Evolutionary conservation across 30 jellyfish, hydroid and myxozoan genomes (phyloP), one percentile per base, ranked within the genome.

Genomic region (Chironex yamaguchii): DNA sequence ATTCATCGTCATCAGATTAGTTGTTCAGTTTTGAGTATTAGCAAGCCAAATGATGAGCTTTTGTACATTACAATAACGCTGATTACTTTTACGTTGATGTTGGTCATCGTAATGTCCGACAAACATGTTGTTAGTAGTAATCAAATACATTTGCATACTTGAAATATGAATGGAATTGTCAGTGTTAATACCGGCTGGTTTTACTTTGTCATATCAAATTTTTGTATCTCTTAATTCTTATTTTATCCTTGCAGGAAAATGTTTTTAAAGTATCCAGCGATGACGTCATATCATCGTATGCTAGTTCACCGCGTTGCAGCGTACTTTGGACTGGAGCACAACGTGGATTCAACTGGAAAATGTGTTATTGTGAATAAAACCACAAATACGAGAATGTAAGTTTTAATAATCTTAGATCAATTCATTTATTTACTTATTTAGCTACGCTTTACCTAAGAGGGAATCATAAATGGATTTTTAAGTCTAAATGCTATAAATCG

Each of bases 271-370:
- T 91, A 85, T 64, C 94, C 86, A 2, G 96, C 68, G 79, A 93
- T 93, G 98, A 84, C 98, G 68, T 93, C 98, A 26, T 93, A 87
- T 58, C 94, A 93, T 32, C 96, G 98, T 34, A 93, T 93, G 98
- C 86, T 93, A 11, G 96, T 93, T n/a, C 98, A 93, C 70, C 96
- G 98, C 2, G 98, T 93, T 11, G 98, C 98, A 3, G 98, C 98
- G 20, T 93, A 93, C 79, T 93, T 93, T 74, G 98, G 96, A 1
- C 79, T 93, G 23, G 98, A 93, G 25, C 98, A 93, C 73, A 93
- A 93, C 65, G 93, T 93, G 0, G 98, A 93, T 81, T 71, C 92
- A 20, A 70, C 97, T n/a, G 98, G 96, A 26, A 87, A 93, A 62
- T 87, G 96, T 68, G 98, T 93, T 36, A 79, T 93, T 62, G 96